phyloP scores from a whole-genome alignment of 2,888 invertebrate species.

The Hydraecia micacea region DNA sequence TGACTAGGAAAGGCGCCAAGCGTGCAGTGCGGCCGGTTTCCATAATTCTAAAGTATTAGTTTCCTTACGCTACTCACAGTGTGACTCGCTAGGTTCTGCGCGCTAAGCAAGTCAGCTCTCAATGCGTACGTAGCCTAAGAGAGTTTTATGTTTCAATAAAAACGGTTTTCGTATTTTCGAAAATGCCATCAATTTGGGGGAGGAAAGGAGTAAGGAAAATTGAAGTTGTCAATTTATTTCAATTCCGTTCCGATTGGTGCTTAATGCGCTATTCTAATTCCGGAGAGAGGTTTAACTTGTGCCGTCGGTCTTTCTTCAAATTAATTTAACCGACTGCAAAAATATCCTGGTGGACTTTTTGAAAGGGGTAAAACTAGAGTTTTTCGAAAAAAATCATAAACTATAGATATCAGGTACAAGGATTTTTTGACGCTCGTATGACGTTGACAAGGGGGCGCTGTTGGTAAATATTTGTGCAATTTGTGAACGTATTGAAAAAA shows the following conservation, averaged over 20 bases:
- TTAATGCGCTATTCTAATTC: slow-evolving; percentile 49
- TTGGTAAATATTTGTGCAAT: background rate
- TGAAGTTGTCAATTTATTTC: slow-evolving; percentile 48
- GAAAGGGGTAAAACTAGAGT: slow-evolving; percentile 5
- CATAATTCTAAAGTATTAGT: too few species aligned
- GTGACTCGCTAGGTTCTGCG: background rate
- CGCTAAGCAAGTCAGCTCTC: background rate
- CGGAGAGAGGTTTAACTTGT: slow-evolving; percentile 61
- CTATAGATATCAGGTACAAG: background rate
- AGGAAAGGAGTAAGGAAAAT: slow-evolving; percentile 14
- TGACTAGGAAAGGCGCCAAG: background rate
- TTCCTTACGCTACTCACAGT: background rate
- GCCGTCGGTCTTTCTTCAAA: slow-evolving; percentile 34
- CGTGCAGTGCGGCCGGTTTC: background rate
- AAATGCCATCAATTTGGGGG: background rate
- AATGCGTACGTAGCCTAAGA: background rate
- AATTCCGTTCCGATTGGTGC: slow-evolving; percentile 29
- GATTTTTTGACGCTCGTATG: background rate
- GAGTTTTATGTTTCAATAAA: background rate
- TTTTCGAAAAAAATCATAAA: background rate
- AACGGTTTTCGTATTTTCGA: background rate
- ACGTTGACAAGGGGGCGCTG: background rate
- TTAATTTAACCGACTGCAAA: slow-evolving; percentile 40
- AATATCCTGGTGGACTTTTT: background rate
- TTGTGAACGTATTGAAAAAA: background rate